phyloP scores from a whole-genome alignment of 2,113 vertebrate species.

The Oncorhynchus nerka region DNA sequence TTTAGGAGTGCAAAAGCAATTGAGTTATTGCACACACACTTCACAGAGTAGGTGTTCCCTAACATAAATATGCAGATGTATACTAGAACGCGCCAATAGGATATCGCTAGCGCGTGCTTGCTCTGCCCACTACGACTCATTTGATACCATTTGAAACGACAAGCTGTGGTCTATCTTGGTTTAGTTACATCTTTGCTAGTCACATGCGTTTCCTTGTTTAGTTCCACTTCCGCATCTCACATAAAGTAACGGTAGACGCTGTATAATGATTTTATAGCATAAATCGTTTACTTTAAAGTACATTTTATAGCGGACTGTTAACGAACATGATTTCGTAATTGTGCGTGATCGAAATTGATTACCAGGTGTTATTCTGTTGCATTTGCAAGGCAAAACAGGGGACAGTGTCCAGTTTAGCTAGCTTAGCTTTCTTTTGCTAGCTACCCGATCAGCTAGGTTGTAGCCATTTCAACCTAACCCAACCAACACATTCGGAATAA shows the following conservation, averaged over 20 bases:
- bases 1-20: too few species aligned
- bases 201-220: constrained; percentile 45
- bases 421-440: not conserved
- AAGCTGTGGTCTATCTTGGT: too few species aligned
- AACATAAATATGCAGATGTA: too few species aligned
- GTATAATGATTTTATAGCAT: not conserved
- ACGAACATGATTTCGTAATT: not conserved
- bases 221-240: constrained; percentile 75
- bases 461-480: not conserved
- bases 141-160: too few species aligned
- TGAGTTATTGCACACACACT: too few species aligned
- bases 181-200: not conserved
- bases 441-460: not conserved
- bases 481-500: not conserved
- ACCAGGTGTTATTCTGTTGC: not conserved
- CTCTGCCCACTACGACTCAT: too few species aligned
- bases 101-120: too few species aligned
- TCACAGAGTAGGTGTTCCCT: too few species aligned
- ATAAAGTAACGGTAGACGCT: constrained; percentile 6
- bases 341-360: not conserved
- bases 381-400: constrained; percentile 6
- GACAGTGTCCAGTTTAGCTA: constrained; percentile 1
- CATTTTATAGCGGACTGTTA: too few species aligned
- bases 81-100: too few species aligned
- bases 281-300: not conserved